Evolutionary conservation across 1,140 invertebrate species (phyloP), one percentile per base, ranked within the genome.

Genomic region (Cheumatopsyche charites): DNA sequence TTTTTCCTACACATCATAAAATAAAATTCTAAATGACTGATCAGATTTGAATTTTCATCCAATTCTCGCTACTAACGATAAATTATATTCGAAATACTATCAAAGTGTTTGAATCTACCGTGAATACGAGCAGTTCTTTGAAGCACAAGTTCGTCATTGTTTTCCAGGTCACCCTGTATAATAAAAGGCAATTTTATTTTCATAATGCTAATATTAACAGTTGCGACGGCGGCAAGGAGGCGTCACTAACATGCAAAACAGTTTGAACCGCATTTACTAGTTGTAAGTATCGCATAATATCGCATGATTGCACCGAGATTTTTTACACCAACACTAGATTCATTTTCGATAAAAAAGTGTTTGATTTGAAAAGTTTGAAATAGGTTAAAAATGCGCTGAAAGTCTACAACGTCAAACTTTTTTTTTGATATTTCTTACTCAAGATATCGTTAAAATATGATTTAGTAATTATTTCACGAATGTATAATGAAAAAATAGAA

Each of bases 201-300:
- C 47, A 62, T 61, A 49, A 25, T 42, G 61, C 61, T 65, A 49
- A 63, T 72, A 62, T 61, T 55, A 67, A 66, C 63, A 66, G 49
- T 71, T 72, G 58, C n/a, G 58, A 12, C 41, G 25, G 11, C 12
- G 43, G 15, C 19, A 17, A 25, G 63, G n/a, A 26, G 47, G 62
- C 61, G 70, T 58, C 66, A 62, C 70, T 36, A 15, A 72, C 63
- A 72, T 72, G 70, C 70, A 72, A 72, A n/a, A 72, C 61, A 55
- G n/a, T 19, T 36, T 45, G 29, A 17, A 42, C 21, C 68, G 61
- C 62, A 49, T 29, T 12, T 66, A n/a, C n/a, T n/a, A n/a, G n/a
- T n/a, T n/a, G n/a, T n/a, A 58, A 67, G 29, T 55, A 52, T n/a
- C 36, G 61, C 62, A 47, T 66, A 43, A 72, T 66, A 72, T 72